phyloP scores from a whole-genome alignment of 2,797 vertebrate genomes.

The Esox lucius region DNA sequence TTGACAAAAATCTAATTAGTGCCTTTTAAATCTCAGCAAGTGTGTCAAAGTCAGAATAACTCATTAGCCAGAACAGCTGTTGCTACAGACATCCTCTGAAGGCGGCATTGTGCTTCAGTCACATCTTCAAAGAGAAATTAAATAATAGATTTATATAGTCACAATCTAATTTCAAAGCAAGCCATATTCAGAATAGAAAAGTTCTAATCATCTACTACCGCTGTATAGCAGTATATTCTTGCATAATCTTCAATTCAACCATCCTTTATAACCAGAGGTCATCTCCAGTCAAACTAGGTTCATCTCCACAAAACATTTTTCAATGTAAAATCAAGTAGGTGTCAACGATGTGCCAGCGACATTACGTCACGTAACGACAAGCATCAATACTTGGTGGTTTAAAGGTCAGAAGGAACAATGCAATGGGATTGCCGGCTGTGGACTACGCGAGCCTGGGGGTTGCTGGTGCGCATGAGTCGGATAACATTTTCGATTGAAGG shows the following conservation, averaged over 20 bases:
- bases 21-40: too few species aligned
- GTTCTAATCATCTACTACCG: neutral
- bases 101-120: neutral
- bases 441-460: neutral
- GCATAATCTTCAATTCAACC: neutral
- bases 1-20: too few species aligned
- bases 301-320: neutral
- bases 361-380: neutral
- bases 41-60: neutral
- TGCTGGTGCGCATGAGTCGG: neutral
- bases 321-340: neutral
- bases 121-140: neutral
- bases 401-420: neutral
- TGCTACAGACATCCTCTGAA: neutral
- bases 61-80: neutral
- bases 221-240: neutral
- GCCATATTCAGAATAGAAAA: neutral
- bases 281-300: neutral
- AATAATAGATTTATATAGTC: neutral
- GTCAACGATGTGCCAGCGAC: neutral
- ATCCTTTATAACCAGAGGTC: neutral
- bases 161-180: slow-evolving; percentile 2
- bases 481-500: neutral
- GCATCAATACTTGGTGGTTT: neutral
- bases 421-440: neutral